A percentile compares a stretch with the other conserved stretches of the same genome.
Conservation (phyloP, 2,888 invertebrate genomes). For the Eucriotettix oculatus region DNA sequence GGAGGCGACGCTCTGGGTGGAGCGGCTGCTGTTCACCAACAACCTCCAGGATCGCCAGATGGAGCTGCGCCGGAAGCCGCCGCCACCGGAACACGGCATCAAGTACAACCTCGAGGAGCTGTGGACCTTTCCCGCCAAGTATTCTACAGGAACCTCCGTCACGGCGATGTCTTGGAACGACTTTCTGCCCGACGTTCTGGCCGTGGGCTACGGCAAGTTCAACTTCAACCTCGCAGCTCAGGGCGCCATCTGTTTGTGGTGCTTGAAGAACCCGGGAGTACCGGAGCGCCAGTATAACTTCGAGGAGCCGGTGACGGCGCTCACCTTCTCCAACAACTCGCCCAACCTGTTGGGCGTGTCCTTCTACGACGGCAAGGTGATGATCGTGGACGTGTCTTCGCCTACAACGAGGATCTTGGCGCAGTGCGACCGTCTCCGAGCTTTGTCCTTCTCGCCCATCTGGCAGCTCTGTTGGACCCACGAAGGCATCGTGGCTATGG, state of each 20-base stretch:
- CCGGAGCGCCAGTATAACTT: constrained; percentile 55
- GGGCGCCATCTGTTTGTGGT: constrained; percentile 58
- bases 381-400: constrained; percentile 47
- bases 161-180: constrained; percentile 48
- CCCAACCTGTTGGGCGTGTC: constrained; percentile 62
- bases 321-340: constrained; percentile 45
- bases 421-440: constrained; percentile 35
- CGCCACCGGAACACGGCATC: neutral
- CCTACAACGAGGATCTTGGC: constrained; percentile 24
- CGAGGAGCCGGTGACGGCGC: constrained; percentile 42
- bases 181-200: constrained; percentile 50
- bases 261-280: constrained; percentile 55
- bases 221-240: constrained; percentile 35
- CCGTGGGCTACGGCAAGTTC: constrained; percentile 57
- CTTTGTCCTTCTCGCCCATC: constrained; percentile 46
- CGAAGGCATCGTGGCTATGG: constrained; percentile 32
- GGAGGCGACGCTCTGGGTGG: neutral
- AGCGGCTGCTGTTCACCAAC: neutral
- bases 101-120: constrained; percentile 46
- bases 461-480: constrained; percentile 47
- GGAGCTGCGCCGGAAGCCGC: no score
- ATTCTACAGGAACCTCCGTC: constrained; percentile 37
- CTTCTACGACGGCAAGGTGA: constrained; percentile 54
- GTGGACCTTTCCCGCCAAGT: constrained; percentile 44
- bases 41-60: no score